Percentiles rank a stretch among this genome's conserved stretches.
These are phyloP conservation scores for Trichacis sp. DNA, from an alignment of 2,888 invertebrate genomes.

Conservation along the genomic window DNA sequence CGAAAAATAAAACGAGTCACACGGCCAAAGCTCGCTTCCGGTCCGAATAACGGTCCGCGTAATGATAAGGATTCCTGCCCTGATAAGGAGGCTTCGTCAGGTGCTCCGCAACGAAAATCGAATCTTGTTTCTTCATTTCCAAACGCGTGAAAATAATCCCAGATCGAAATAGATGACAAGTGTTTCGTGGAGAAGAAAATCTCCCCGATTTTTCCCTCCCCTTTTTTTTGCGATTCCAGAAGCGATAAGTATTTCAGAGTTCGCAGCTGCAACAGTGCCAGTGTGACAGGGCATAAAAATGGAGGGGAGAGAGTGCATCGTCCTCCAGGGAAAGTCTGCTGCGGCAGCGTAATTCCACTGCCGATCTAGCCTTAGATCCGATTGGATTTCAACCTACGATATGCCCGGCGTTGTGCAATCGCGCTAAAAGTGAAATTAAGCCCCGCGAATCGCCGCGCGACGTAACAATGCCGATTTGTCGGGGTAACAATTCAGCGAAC, in stretches of 20 bases:
- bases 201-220: neutral
- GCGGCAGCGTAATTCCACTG: slow-evolving; percentile 54
- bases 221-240: slow-evolving; percentile 9
- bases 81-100: slow-evolving; percentile 31
- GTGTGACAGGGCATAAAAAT: slow-evolving; percentile 36
- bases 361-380: slow-evolving; percentile 51
- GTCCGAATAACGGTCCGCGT: slow-evolving; percentile 1
- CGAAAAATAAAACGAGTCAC: slow-evolving; percentile 14
- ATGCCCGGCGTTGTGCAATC: slow-evolving; percentile 53
- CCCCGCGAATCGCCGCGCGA: slow-evolving; percentile 30
- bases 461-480: slow-evolving; percentile 30
- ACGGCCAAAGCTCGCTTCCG: slow-evolving; percentile 20
- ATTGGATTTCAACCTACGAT: slow-evolving; percentile 55
- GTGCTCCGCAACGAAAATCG: slow-evolving; percentile 8
- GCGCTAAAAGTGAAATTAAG: slow-evolving; percentile 43
- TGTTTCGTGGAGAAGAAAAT: neutral
- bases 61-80: neutral
- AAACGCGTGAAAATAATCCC: no score
- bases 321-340: slow-evolving; percentile 67
- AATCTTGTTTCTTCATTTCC: no score
- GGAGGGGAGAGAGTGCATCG: slow-evolving; percentile 63
- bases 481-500: slow-evolving; percentile 20
- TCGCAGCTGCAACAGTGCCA: slow-evolving; percentile 33
- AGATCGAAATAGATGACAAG: neutral
- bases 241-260: slow-evolving; percentile 39